Conservation (phyloP, 2,797 vertebrate species). For the Thunnus albacares region DNA sequence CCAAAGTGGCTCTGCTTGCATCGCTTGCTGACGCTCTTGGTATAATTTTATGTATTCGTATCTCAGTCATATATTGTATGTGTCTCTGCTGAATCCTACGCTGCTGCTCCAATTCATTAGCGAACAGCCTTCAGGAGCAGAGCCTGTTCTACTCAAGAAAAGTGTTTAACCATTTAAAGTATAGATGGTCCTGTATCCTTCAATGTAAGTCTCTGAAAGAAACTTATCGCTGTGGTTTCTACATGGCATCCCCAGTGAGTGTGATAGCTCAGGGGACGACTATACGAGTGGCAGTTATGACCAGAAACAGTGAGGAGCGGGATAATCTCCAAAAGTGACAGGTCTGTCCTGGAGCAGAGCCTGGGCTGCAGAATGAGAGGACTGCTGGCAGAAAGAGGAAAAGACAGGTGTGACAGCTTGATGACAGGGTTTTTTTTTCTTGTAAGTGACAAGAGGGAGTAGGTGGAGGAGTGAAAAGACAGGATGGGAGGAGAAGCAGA, state of each 20-base stretch:
- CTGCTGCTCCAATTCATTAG: constrained; percentile 17
- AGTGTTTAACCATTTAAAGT: constrained; percentile 1
- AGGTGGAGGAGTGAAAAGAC: constrained; percentile 36
- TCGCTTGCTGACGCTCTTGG: no score
- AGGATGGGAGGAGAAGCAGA: constrained; percentile 30
- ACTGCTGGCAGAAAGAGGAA: constrained; percentile 15
- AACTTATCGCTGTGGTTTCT: neutral
- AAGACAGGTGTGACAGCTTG: constrained; percentile 42
- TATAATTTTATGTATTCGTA: no score
- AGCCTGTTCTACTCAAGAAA: neutral
- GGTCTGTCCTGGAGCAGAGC: constrained; percentile 1
- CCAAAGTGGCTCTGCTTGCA: no score
- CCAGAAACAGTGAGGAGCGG: constrained; percentile 15
- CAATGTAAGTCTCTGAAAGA: neutral
- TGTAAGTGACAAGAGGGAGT: constrained; percentile 20
- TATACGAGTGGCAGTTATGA: constrained; percentile 5
- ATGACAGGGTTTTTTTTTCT: constrained; percentile 37
- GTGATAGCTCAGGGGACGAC: neutral
- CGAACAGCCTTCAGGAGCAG: constrained; percentile 9
- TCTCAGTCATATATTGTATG: no score
- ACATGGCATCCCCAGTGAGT: neutral
- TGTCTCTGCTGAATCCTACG: neutral
- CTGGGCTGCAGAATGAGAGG: constrained; percentile 11
- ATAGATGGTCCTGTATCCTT: constrained; percentile 1
- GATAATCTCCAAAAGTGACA: constrained; percentile 6